Evolutionary conservation across 2,797 vertebrate species (phyloP).

Genomic region (Chromobotia macracanthus): DNA sequence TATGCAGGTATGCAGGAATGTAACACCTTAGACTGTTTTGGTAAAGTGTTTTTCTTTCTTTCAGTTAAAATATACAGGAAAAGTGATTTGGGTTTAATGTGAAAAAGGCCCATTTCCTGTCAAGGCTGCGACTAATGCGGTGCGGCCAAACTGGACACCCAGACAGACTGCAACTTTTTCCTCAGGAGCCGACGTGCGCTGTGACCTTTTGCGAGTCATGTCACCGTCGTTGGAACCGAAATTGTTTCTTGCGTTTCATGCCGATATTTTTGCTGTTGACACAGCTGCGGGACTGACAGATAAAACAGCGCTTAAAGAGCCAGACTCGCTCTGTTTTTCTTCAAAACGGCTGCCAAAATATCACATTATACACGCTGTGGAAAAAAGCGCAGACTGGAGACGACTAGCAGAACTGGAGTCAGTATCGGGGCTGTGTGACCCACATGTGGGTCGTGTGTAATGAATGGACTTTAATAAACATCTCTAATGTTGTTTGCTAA

Average conservation of each 20-base stretch:
- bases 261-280: slow-evolving; percentile 78
- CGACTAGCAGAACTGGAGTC: slow-evolving; percentile 30
- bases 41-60: slow-evolving; percentile 5
- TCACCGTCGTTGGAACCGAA: slow-evolving; percentile 43
- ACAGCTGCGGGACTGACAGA: slow-evolving; percentile 81
- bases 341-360: slow-evolving; percentile 57
- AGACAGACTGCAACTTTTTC: slow-evolving; percentile 21
- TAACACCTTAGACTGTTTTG: background rate
- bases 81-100: slow-evolving; percentile 29
- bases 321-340: slow-evolving; percentile 71
- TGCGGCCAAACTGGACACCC: slow-evolving; percentile 28
- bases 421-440: slow-evolving; percentile 50
- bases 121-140: background rate
- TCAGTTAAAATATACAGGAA: slow-evolving; percentile 11
- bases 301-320: slow-evolving; percentile 72
- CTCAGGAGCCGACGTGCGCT: slow-evolving; percentile 1
- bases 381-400: slow-evolving; percentile 41
- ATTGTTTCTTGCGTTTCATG: slow-evolving; percentile 55
- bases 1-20: slow-evolving; percentile 11
- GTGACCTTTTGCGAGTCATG: slow-evolving; percentile 44
- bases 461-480: slow-evolving; percentile 51
- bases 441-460: slow-evolving; percentile 41
- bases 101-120: slow-evolving; percentile 25
- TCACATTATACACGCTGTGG: slow-evolving; percentile 55
- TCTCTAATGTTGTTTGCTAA: slow-evolving; percentile 43